phyloP scores from a whole-genome alignment of 2,888 invertebrate species.

The Euproctis similis region DNA sequence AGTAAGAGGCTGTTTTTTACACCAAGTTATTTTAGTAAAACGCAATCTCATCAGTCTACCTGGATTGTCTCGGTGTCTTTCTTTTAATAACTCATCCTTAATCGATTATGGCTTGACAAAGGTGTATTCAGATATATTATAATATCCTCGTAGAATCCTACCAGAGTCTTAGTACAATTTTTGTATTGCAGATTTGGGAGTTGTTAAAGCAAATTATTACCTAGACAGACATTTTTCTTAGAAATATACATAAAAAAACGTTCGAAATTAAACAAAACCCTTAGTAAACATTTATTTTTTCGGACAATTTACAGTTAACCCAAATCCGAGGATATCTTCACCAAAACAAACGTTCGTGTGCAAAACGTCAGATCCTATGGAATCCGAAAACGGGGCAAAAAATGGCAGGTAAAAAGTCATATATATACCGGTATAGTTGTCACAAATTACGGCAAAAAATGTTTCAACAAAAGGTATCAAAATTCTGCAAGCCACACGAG shows the following conservation, averaged over 20 bases:
- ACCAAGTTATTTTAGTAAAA: conserved; percentile 57
- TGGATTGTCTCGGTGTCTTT: conserved; percentile 51
- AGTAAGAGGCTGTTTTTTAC: conserved; percentile 58
- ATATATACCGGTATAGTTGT: conserved; percentile 76
- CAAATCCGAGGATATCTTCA: conserved; percentile 39
- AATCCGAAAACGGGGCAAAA: conserved; percentile 48
- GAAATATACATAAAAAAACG: too few relatives aligned
- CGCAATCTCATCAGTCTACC: conserved; percentile 71
- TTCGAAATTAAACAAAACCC: conserved; percentile 28
- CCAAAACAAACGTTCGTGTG: conserved; percentile 62
- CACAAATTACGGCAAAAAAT: conserved; percentile 75
- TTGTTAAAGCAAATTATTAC: too few relatives aligned
- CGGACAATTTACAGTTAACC: conserved; percentile 47
- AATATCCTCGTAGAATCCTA: conserved; percentile 6
- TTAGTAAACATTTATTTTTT: conserved; percentile 29
- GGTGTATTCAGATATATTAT: conserved; percentile 16
- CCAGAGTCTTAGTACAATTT: conserved; percentile 5
- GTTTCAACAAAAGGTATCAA: conserved; percentile 70
- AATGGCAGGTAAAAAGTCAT: conserved; percentile 73
- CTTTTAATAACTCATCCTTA: conserved; percentile 63
- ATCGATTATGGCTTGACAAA: conserved; percentile 56
- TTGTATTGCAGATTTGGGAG: neutral
- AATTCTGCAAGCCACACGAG: conserved; percentile 76
- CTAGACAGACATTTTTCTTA: too few relatives aligned
- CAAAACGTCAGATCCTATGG: conserved; percentile 56